Evolutionary conservation across 1,140 invertebrate species (phyloP), one percentile per base, ranked within the genome.

Genomic region (Leptopilina clavipes): DNA sequence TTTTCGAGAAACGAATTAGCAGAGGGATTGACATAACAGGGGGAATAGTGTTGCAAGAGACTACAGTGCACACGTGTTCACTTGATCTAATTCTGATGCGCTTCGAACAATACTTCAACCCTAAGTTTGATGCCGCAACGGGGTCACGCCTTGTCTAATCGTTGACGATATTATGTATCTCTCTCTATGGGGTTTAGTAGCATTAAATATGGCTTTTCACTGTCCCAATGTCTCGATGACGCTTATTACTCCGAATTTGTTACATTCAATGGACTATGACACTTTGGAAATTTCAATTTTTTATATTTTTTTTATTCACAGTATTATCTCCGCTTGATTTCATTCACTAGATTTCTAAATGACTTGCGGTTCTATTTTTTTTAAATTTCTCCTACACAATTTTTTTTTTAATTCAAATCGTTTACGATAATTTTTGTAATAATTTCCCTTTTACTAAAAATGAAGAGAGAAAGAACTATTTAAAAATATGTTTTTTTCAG

Each of bases 81-180:
- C 74, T 76, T 82, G 81, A 87, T 85, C 86, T 83, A 86, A 87
- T 88, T 87, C 80, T 84, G 79, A 85, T 86, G 84, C 82, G 76
- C 71, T 78, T 71, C 77, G 80, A 81, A 87, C 86, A 87, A 87
- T 86, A 70, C 79, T 12, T 72, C 76, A 76, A 78, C 81, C 82
- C 76, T 75, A 78, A 80, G 76, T 81, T 44, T 73, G 73, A 56
- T 74, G 76, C 84, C 81, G 76, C 84, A 85, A 84, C 76, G 77
- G 83, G 81, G 83, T 84, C 85, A 85, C 83, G 83, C 80, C 80
- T 82, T 76, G 76, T 82, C 48, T 78, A 80, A 79, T 75, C 77
- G 77, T 80, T 76, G 75, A 72, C 71, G 74, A 79, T 82, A 82
- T 86, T 84, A 85, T 72, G 56, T 76, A 70, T 83, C 78, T 79